These are phyloP conservation scores for Vultur gryphus DNA, from an alignment of 2,797 vertebrate genomes.

Conservation along the genomic window DNA sequence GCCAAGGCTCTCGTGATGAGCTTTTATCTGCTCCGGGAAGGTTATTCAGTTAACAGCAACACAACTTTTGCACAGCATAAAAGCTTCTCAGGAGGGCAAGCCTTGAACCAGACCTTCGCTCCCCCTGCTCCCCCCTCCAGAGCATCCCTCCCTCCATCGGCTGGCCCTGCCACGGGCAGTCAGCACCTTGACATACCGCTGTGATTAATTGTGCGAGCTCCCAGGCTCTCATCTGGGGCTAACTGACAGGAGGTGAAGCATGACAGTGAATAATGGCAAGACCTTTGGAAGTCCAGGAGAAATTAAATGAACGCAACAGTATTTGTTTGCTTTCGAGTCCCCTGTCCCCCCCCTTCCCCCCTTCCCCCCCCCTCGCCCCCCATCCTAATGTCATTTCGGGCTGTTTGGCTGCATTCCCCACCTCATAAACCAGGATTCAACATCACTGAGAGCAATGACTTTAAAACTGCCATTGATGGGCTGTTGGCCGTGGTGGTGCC, in stretches of 20 bases:
- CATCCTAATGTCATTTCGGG: neutral
- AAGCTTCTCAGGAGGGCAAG: neutral
- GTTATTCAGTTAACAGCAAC: neutral
- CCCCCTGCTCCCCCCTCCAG: neutral
- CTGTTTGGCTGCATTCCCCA: neutral
- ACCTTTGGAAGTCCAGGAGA: constrained; percentile 20
- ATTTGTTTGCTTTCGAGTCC: neutral
- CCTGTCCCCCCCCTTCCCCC: neutral
- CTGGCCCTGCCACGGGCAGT: neutral
- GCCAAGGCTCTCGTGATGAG: neutral
- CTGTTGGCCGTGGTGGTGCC: neutral
- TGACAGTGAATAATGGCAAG: neutral
- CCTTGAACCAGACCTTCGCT: neutral
- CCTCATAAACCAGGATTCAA: neutral
- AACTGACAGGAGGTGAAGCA: neutral
- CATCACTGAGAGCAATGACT: neutral
- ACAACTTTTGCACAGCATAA: neutral
- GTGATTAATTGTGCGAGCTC: neutral
- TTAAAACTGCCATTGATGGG: neutral
- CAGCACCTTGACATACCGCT: neutral
- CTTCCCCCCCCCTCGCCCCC: fast-evolving
- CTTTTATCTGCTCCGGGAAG: neutral
- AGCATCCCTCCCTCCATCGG: neutral
- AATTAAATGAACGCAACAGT: neutral
- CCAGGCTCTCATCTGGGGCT: neutral